Evolutionary conservation across 1,140 invertebrate genomes (phyloP).

Genomic region (Hyposmocoma kahamanoa): DNA sequence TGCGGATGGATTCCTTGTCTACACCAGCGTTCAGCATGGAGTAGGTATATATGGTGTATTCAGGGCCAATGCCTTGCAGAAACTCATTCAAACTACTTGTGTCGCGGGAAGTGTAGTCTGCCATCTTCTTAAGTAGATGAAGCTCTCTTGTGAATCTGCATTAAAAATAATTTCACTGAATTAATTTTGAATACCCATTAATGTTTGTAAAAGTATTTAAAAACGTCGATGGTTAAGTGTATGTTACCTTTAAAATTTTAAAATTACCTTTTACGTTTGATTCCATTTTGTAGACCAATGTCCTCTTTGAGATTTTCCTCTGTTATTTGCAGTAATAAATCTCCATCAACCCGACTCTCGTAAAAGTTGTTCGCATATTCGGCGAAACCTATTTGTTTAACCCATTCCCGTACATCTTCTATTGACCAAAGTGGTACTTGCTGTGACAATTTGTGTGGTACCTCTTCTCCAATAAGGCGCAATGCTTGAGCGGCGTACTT

Average conservation of each 20-base stretch:
- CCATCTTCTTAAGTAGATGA: slow-evolving; percentile 95
- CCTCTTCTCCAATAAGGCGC: slow-evolving; percentile 95
- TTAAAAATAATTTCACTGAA: slow-evolving; percentile 15
- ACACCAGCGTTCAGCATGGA: slow-evolving; percentile 96
- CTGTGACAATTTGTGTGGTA: slow-evolving; percentile 97
- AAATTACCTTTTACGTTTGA: slow-evolving; percentile 86
- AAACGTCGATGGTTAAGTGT: too few species aligned
- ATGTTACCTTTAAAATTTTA: too few species aligned
- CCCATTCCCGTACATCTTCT: slow-evolving; percentile 98
- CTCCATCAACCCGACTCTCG: slow-evolving; percentile 97
- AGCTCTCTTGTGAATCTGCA: slow-evolving; percentile 93
- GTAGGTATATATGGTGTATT: slow-evolving; percentile 98
- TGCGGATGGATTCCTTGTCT: slow-evolving; percentile 87
- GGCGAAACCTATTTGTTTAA: slow-evolving; percentile 96
- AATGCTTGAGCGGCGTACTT: slow-evolving; percentile 98
- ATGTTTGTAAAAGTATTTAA: too few species aligned
- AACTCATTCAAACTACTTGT: slow-evolving; percentile 93
- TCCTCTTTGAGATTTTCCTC: slow-evolving; percentile 95
- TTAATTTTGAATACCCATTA: too few species aligned
- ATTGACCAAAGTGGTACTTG: slow-evolving; percentile 98
- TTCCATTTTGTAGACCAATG: slow-evolving; percentile 94
- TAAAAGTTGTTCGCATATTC: slow-evolving; percentile 89
- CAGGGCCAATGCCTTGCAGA: slow-evolving; percentile 88
- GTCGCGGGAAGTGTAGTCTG: slow-evolving; percentile 97
- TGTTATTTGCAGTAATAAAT: slow-evolving; percentile 93